phyloP scores from a whole-genome alignment of 2,797 vertebrate species.

The Halcyon chelicuti region DNA sequence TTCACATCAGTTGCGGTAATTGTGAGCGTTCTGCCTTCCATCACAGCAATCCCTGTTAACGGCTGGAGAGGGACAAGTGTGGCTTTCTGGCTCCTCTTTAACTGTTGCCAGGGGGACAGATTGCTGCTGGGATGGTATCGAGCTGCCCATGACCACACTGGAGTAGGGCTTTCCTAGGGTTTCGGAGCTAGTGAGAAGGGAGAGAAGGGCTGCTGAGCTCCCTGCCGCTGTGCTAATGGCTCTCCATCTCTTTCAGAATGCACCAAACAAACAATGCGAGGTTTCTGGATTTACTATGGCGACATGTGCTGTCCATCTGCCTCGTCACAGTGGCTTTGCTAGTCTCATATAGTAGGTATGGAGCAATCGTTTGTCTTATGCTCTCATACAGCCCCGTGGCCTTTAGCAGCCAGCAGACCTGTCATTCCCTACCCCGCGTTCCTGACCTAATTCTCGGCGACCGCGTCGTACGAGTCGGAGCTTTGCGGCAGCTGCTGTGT shows the following conservation, averaged over 20 bases:
- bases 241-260: slow-evolving; percentile 86
- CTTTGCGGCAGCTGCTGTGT: background rate
- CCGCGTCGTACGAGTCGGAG: background rate
- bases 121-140: background rate
- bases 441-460: background rate
- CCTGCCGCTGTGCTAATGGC: slow-evolving; percentile 36
- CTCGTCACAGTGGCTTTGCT: slow-evolving; percentile 90
- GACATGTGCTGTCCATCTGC: slow-evolving; percentile 92
- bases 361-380: slow-evolving; percentile 8
- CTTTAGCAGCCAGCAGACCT: slow-evolving; percentile 1
- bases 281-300: slow-evolving; percentile 97
- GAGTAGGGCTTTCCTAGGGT: background rate
- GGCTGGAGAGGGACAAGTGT: background rate
- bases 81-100: background rate
- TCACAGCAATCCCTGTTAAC: background rate
- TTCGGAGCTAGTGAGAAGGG: background rate
- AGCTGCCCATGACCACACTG: background rate
- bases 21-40: slow-evolving; percentile 23
- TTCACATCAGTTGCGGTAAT: background rate
- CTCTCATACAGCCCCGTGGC: background rate
- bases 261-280: slow-evolving; percentile 99
- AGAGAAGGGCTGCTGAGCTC: background rate
- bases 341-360: slow-evolving; percentile 97
- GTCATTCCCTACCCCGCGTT: background rate
- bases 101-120: background rate